Base-by-base conservation (phyloP, 1,140 invertebrate species). In the Physella acuta region DNA sequence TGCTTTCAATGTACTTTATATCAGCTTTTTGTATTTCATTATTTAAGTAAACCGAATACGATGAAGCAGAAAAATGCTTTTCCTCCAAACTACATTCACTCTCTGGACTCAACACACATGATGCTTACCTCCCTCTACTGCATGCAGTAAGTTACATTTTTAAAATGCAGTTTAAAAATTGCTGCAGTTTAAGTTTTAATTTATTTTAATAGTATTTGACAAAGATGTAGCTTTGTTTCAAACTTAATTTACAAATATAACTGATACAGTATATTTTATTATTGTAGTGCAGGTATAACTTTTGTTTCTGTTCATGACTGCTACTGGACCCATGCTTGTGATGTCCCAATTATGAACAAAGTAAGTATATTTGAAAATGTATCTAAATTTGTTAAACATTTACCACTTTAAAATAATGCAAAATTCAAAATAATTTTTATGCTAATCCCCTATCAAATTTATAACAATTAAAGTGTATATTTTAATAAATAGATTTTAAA, bases 301-400 rank as follows among this genome's bases (percentile, higher is more conserved):
- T 99, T 96, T 88, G 94, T 94, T 3, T 97, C 97, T 0, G 95
- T 99, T 17, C 98, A 99, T 84, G 98, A 99, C 86, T 99, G 97
- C 82, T 99, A 92, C 86, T 99, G 98, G 98, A 99, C 97, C 11
- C 98, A 99, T 87, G 90, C 97, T 0, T 89, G 87, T 67, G 90
- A 91, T 64, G 93, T 98, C 26, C 89, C 93, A 66, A 84, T 87
- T 28, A 95, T 99, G 95, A 99, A 95, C 85, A 89, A 90, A 88
- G 93, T 94, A 85, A 78, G 39, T 44, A 20, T 44, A 8, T n/a
- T n/a, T n/a, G n/a, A n/a, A n/a, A n/a, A n/a, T n/a, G n/a, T n/a
- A n/a, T n/a, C n/a, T n/a, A n/a, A n/a, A n/a, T n/a, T n/a, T n/a
- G n/a, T n/a, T n/a, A n/a, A n/a, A n/a, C n/a, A n/a, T n/a, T n/a